Evolutionary conservation across 2,797 vertebrate genomes (phyloP), one percentile per base, ranked within the genome.

Genomic region (Acrocephalus scirpaceus): DNA sequence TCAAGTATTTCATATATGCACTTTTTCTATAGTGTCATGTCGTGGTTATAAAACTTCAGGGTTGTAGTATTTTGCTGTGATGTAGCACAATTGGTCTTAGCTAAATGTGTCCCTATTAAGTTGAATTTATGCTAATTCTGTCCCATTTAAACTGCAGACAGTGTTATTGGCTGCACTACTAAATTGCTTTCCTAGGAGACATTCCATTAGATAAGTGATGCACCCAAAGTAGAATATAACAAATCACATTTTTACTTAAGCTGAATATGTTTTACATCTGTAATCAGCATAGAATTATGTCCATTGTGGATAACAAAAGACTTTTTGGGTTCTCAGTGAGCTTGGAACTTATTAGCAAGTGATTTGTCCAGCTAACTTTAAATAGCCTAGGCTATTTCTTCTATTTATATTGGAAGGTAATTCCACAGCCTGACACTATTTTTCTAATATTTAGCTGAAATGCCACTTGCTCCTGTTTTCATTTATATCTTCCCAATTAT

Each of bases 51-150:
- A 90, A 82, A 79, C 51, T 86, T 93, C 12, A 50, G 27, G 62
- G 65, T 20, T 65, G 50, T 86, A 67, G 76, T 79, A 64, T 90
- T 91, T 93, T 75, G 23, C 86, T 76, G 76, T 88, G 85, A 81
- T 94, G 48, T 79, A 88, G 66, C 54, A 65, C 76, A 76, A 44
- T 79, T 92, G 91, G 76, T 78, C 79, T 90, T 76, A 70, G 62
- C 79, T 92, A 65, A 81, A 76, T 48, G 38, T 91, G 79, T 90
- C 85, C 56, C 87, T 78, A 50, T 94, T 91, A 96, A 90, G 89
- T 75, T 90, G 93, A 93, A 95, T 93, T 93, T 95, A 95, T 96
- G 95, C 85, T 96, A 95, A 95, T 94, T 96, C 73, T 92, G 90
- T 94, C 85, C 91, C 73, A 94, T 82, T 96, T 92, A 94, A 95